Percentiles rank a stretch among this genome's conserved stretches.
These are phyloP conservation scores for Lasioglossum oenotherae DNA, from an alignment of 2,888 invertebrate genomes.

Conservation along the genomic window DNA sequence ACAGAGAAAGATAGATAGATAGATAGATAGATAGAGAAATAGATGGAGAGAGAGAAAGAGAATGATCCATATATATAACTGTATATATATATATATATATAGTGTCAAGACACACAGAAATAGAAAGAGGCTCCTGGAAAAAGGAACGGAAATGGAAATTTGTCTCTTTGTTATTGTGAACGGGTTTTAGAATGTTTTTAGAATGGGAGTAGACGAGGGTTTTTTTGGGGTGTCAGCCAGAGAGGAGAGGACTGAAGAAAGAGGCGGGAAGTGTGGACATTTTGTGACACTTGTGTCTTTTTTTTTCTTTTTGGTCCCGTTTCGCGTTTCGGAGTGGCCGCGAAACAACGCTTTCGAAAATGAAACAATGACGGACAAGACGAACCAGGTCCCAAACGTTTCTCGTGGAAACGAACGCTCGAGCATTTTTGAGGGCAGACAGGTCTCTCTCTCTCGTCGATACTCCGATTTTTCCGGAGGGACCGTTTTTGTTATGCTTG, in stretches of 20 bases:
- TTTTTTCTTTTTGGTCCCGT: slow-evolving; percentile 78
- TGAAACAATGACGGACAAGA: slow-evolving; percentile 78
- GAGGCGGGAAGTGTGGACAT: slow-evolving; percentile 57
- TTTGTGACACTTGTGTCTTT: slow-evolving; percentile 77
- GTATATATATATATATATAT: neutral
- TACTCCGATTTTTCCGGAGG: neutral
- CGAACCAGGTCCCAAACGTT: slow-evolving; percentile 74
- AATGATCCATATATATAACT: neutral
- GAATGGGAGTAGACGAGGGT: neutral
- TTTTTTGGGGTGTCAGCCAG: slow-evolving; percentile 20
- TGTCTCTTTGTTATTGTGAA: slow-evolving; percentile 3
- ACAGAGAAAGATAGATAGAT: slow-evolving; percentile 52
- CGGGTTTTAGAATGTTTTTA: neutral
- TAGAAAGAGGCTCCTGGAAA: neutral
- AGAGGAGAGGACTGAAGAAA: slow-evolving; percentile 51
- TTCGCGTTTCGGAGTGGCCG: slow-evolving; percentile 76
- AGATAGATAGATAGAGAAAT: slow-evolving; percentile 40
- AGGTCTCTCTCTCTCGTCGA: slow-evolving; percentile 5
- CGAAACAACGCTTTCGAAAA: slow-evolving; percentile 72
- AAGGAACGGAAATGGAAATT: slow-evolving; percentile 43
- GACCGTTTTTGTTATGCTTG: neutral
- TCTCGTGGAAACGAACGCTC: slow-evolving; percentile 56
- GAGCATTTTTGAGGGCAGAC: slow-evolving; percentile 51
- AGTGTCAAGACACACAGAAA: slow-evolving; percentile 26
- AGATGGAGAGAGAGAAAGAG: neutral